These are phyloP conservation scores for Sebastes variabilis DNA, from an alignment of 2,797 vertebrate genomes.

Conservation along the genomic window DNA sequence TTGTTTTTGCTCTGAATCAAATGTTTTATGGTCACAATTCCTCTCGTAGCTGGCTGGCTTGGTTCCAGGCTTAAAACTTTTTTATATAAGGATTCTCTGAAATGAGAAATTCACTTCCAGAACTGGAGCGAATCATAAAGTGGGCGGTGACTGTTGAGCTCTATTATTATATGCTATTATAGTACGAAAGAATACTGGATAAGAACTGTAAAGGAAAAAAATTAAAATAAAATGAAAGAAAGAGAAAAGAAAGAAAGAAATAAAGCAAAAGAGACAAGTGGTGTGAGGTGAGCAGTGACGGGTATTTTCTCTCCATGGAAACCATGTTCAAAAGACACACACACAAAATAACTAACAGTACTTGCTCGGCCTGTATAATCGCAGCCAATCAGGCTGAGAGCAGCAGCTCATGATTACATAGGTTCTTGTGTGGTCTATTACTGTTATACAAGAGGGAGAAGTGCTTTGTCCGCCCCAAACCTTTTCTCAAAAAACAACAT, in stretches of 20 bases:
- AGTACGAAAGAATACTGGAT: neutral
- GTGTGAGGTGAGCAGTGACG: neutral
- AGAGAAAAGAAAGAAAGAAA: neutral
- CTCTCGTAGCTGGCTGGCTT: too few relatives aligned
- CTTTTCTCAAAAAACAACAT: too few relatives aligned
- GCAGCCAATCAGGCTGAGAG: constrained; percentile 12
- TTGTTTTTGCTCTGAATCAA: too few relatives aligned
- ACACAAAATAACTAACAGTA: too few relatives aligned
- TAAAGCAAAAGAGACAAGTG: neutral
- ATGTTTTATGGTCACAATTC: too few relatives aligned
- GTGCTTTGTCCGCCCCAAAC: neutral
- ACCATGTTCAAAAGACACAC: too few relatives aligned
- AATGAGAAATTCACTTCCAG: too few relatives aligned
- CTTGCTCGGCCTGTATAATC: neutral
- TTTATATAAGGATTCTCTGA: too few relatives aligned
- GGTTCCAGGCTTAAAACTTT: too few relatives aligned
- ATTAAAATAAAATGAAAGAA: neutral
- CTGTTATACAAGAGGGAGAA: neutral
- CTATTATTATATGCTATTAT: too few relatives aligned
- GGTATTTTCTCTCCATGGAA: constrained; percentile 28
- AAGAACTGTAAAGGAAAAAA: neutral
- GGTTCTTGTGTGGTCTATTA: neutral
- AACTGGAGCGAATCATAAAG: too few relatives aligned
- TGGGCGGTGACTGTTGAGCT: too few relatives aligned
- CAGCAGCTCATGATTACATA: neutral